These are phyloP conservation scores for Bombylius major DNA, from an alignment of 2,888 invertebrate species.

Conservation along the genomic window DNA sequence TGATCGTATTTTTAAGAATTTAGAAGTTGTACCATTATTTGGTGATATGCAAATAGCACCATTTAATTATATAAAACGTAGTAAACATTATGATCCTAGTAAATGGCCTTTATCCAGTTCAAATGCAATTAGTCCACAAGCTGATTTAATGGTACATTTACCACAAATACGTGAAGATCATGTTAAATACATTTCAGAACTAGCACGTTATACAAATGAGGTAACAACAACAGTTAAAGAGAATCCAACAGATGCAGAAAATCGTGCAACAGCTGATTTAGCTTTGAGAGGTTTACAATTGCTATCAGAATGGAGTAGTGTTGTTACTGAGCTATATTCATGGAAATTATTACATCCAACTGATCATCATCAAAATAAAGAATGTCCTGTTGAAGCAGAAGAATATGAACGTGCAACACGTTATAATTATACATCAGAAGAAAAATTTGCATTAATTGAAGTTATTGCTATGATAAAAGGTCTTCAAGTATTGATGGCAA, in stretches of 20 bases:
- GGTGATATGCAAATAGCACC: conserved; percentile 99
- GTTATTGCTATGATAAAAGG: conserved; percentile 99
- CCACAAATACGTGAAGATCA: conserved; percentile 93
- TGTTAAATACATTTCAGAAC: conserved; percentile 90
- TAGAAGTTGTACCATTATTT: conserved; percentile 91
- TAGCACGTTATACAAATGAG: conserved; percentile 81
- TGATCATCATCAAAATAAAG: conserved; percentile 88
- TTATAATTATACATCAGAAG: conserved; percentile 94
- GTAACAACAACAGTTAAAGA: conserved; percentile 83
- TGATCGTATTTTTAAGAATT: conserved; percentile 92
- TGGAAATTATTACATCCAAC: conserved; percentile 98
- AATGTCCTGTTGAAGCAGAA: conserved; percentile 92
- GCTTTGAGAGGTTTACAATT: conserved; percentile 86
- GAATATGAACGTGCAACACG: conserved; percentile 96
- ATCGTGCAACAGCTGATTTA: conserved; percentile 79
- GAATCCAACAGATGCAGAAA: conserved; percentile 81
- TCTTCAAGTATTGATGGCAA: conserved; percentile 87
- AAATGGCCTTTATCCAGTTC: conserved; percentile 86
- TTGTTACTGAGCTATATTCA: conserved; percentile 90
- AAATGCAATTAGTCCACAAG: conserved; percentile 72
- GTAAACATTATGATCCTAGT: conserved; percentile 82
- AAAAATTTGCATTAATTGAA: conserved; percentile 95
- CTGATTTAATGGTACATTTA: conserved; percentile 88
- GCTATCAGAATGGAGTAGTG: conserved; percentile 92
- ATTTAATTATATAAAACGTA: conserved; percentile 91